Evolutionary conservation across 1,140 invertebrate species (phyloP).

Genomic region (Drosophila fuyamai): DNA sequence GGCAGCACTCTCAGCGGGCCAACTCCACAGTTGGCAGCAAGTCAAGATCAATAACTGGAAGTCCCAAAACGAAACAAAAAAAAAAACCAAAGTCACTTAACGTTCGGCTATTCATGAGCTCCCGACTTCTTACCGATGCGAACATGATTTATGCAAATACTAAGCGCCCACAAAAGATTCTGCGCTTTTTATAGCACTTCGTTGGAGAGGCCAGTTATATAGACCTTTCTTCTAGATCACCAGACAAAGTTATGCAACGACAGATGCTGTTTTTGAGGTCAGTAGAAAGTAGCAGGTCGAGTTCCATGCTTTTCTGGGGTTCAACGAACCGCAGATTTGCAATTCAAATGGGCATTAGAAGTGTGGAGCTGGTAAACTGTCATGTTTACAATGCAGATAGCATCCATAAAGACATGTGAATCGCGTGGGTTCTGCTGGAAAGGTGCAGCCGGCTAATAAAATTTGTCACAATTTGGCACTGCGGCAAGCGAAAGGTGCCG

Average conservation of each 20-base stretch:
- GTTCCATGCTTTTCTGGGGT: constrained; percentile 18
- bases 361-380: constrained; percentile 29
- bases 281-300: constrained; percentile 65
- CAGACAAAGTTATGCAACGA: constrained; percentile 44
- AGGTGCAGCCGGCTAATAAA: constrained; percentile 70
- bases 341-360: constrained; percentile 59
- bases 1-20: constrained; percentile 32
- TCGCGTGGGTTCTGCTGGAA: constrained; percentile 31
- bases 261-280: constrained; percentile 46
- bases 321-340: constrained; percentile 71
- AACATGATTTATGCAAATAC: constrained; percentile 82
- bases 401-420: constrained; percentile 13
- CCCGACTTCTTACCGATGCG: constrained; percentile 64
- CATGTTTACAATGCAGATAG: constrained; percentile 51
- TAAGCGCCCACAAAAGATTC: constrained; percentile 57
- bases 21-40: constrained; percentile 23
- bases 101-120: constrained; percentile 31
- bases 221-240: background rate
- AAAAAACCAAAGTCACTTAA: background rate
- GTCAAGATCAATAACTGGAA: constrained; percentile 31
- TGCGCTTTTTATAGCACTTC: constrained; percentile 66
- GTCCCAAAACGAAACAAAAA: background rate
- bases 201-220: background rate
- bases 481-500: constrained; percentile 68
- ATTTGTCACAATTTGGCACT: constrained; percentile 69